Evolutionary conservation across 2,888 invertebrate species (phyloP), one percentile per base, ranked within the genome.

Genomic region (Odontocolon sp.): DNA sequence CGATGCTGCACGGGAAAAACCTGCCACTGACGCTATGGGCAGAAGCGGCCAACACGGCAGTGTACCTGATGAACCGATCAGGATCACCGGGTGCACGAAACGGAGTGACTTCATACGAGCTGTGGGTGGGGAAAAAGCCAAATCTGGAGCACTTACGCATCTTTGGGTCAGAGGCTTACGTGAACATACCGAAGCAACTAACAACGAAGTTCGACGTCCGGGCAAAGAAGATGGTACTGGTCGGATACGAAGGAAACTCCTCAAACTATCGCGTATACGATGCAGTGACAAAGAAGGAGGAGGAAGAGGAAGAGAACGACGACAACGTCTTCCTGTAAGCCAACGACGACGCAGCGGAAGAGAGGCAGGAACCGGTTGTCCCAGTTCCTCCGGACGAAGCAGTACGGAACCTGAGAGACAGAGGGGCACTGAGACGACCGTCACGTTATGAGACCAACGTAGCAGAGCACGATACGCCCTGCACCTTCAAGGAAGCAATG

Each of bases 81-180:
- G 68, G 40, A 21, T 33, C 68, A 5, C 38, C 45, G 9, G 26
- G 47, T 28, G 40, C 2, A 0, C 9, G 16, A 2, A n/a, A 26
- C 0, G 36, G 45, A n/a, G 18, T 9, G 2, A 59, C 72, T 2
- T 56, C 75, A 21, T 72, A 69, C 16, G 77, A 74, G 23, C 0
- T 1, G 2, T 72, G 75, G 77, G 6, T 38, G 0, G 68, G 61
- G 0, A 42, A 11, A 6, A 66, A 66, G 6, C 75, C 68, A 0
- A 54, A 69, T 28, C 33, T 78, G 23, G 18, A 11, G 4, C 78
- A 81, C 33, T 14, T 76, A 11, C 47, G 78, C 0, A 75, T 78
- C 6, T 80, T 80, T 11, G 80, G 78, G 0, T 42, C 78, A 0
- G 77, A 80, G 16, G 74, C 69, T 2, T 78, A 11, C n/a, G 71